phyloP scores from a whole-genome alignment of 2,888 invertebrate species.

The Pteria penguin region DNA sequence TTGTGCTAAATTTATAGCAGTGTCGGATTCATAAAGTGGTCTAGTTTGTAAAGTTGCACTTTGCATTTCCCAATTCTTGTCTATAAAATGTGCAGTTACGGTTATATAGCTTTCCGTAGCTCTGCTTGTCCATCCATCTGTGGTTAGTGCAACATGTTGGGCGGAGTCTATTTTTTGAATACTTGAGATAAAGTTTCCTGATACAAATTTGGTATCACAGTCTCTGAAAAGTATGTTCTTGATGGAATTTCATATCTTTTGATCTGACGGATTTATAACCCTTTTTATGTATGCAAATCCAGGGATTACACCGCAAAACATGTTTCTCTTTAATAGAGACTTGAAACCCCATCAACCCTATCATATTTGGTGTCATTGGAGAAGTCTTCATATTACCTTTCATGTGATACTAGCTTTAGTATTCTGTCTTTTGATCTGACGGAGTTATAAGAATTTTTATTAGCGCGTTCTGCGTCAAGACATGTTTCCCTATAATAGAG shows the following conservation, averaged over 20 bases:
- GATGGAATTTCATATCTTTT: slow-evolving; percentile 26
- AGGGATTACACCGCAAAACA: no score
- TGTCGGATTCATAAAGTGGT: slow-evolving; percentile 32
- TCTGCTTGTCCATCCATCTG: slow-evolving; percentile 50
- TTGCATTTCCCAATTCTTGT: slow-evolving; percentile 37
- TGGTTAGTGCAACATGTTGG: slow-evolving; percentile 39
- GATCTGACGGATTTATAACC: no score
- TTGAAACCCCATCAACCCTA: no score
- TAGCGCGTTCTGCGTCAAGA: no score
- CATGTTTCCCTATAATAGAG: no score
- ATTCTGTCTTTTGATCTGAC: no score
- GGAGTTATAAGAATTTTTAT: no score
- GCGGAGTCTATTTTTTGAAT: slow-evolving; percentile 9
- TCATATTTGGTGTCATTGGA: no score
- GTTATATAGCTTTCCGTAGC: slow-evolving; percentile 44
- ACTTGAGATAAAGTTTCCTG: slow-evolving; percentile 22
- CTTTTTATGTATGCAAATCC: no score
- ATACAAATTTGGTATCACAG: slow-evolving; percentile 22
- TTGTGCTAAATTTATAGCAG: slow-evolving; percentile 23
- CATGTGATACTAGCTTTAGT: no score
- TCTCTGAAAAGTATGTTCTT: slow-evolving; percentile 33
- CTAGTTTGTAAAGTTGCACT: slow-evolving; percentile 41
- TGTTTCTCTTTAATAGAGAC: no score
- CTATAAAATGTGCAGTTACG: slow-evolving; percentile 44
- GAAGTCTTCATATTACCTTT: no score